Conservation (phyloP, 2,113 vertebrate species). For the Saccopteryx leptura region DNA sequence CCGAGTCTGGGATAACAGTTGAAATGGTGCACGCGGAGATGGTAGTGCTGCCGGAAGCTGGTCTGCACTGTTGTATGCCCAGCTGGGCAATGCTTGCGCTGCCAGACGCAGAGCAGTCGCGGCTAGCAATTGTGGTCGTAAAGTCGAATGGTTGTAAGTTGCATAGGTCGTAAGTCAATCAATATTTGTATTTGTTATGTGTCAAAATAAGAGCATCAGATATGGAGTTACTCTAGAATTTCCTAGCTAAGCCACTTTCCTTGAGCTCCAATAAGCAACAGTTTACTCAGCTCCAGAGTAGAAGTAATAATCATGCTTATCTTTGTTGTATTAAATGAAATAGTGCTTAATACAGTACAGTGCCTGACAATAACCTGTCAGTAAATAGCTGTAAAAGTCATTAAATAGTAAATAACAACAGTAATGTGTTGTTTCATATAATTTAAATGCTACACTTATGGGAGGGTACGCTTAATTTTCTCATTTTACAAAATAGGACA, state of each 20-base stretch:
- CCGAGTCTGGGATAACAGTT: too few species aligned
- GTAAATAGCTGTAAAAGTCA: neutral
- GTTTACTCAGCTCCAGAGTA: neutral
- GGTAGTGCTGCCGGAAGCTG: too few species aligned
- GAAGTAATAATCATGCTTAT: neutral
- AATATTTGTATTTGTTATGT: neutral
- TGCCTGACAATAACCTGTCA: neutral
- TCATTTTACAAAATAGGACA: neutral
- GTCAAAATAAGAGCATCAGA: neutral
- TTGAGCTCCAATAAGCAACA: neutral
- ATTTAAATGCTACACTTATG: neutral
- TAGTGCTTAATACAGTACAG: neutral
- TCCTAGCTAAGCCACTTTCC: neutral
- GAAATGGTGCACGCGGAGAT: too few species aligned
- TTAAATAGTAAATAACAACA: neutral
- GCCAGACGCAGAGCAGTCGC: too few species aligned
- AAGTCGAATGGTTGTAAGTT: too few species aligned
- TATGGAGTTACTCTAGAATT: neutral
- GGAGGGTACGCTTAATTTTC: neutral
- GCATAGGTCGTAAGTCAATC: too few species aligned
- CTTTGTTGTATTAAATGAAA: neutral
- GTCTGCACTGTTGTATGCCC: too few species aligned
- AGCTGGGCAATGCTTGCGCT: too few species aligned
- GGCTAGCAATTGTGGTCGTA: too few species aligned
- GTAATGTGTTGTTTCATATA: neutral